Percentiles rank a stretch among this genome's conserved stretches.
These are phyloP conservation scores for Ptychobarbus kaznakovi DNA, from an alignment of 2,797 vertebrate species.

Conservation along the genomic window DNA sequence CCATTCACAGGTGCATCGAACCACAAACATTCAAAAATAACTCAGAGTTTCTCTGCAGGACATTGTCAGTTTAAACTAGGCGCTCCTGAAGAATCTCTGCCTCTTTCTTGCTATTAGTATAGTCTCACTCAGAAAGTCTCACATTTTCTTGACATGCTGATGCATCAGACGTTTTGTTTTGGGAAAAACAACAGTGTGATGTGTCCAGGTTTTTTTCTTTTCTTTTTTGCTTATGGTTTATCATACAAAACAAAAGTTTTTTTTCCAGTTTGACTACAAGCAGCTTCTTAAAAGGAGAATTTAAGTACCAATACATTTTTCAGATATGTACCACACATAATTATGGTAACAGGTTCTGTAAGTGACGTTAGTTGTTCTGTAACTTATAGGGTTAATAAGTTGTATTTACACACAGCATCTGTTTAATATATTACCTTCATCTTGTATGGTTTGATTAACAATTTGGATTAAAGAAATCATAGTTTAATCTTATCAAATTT, in stretches of 20 bases:
- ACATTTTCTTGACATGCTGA: neutral
- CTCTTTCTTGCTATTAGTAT: neutral
- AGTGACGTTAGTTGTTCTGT: neutral
- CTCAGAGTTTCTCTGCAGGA: neutral
- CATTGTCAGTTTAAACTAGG: neutral
- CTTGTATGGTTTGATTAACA: neutral
- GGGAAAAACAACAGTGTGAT: neutral
- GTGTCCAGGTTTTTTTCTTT: neutral
- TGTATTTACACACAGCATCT: neutral
- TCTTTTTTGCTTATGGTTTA: neutral
- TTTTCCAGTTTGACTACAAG: neutral
- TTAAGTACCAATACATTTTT: neutral
- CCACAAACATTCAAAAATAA: neutral
- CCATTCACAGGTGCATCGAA: conserved; percentile 68
- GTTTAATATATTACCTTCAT: neutral
- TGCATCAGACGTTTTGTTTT: neutral
- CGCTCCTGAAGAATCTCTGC: neutral
- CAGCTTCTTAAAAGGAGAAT: neutral
- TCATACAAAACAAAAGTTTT: neutral
- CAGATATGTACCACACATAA: neutral
- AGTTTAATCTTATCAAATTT: neutral
- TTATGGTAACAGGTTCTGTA: neutral
- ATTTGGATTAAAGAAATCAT: neutral
- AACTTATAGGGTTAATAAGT: neutral
- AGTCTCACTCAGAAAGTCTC: neutral